Evolutionary conservation across 2,113 vertebrate genomes (phyloP), one percentile per base, ranked within the genome.

Genomic region (Clarias macrocephalus): DNA sequence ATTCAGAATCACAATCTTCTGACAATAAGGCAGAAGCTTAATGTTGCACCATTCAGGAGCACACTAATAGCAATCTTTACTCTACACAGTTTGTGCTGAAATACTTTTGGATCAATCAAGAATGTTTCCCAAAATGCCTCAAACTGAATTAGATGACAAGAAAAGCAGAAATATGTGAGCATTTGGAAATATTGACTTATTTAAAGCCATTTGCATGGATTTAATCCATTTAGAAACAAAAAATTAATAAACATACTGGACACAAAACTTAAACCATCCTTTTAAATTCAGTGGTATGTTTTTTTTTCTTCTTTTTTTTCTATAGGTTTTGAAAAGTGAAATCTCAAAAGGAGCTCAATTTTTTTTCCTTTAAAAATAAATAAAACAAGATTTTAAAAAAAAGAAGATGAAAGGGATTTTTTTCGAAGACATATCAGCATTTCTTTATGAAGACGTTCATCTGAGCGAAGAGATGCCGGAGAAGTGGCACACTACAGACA

Each of bases 371-470:
- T 93, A 91, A 93, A 93, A 92, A 93, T 92, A 91, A 88, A 88
- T 66, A 83, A 94, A 93, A 93, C 91, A 91, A 91, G 90, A 91
- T 92, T 89, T 48, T 10, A 81, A 90, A 93, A 93, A 93, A 68
- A 86, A 85, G 83, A 89, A 84, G 84, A 88, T 90, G 91, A 93
- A 93, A 90, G 92, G 89, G 87, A 93, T 94, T 94, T 94, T 92
- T 92, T 76, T 80, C 13, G 93, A 93, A 95, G 94, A 95, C 95
- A 95, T 96, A 96, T 96, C 95, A 95, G 93, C 93, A 94, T 95
- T 95, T 94, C 94, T 93, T 93, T 88, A 95, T 56, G 92, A 93
- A 93, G 94, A 94, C 70, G 89, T 93, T 90, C 54, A 70, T 89
- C 86, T 86, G 90, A 80, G 88, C 82, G 82, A 85, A 90, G 89